Percentiles rank a stretch among this genome's conserved stretches.
phyloP scores from a whole-genome alignment of 2,797 vertebrate genomes.

The Phylloscopus collybita region DNA sequence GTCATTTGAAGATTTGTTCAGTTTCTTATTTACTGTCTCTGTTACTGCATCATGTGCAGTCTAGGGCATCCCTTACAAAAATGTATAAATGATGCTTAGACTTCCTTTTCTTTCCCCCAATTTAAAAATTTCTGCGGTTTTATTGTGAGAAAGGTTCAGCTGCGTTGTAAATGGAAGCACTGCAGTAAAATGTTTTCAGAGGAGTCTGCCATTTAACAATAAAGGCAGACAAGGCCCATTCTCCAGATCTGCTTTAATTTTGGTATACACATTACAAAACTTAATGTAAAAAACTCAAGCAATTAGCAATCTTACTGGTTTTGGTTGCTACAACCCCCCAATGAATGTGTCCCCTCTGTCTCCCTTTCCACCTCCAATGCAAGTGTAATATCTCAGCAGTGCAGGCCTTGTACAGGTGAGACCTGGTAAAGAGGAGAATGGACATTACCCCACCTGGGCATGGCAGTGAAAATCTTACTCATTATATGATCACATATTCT shows the following conservation, averaged over 20 bases:
- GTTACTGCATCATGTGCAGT: neutral
- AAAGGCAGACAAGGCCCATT: neutral
- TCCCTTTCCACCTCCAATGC: neutral
- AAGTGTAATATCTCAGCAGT: neutral
- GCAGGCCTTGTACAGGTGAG: neutral
- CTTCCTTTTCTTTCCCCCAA: neutral
- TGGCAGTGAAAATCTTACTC: neutral
- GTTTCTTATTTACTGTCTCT: neutral
- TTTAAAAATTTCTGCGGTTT: neutral
- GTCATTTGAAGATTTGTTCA: neutral
- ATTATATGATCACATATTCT: neutral
- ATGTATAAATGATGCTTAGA: neutral
- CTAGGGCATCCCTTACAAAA: neutral
- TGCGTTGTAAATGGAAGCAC: neutral
- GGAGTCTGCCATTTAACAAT: neutral
- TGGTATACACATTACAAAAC: neutral
- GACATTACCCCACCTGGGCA: neutral
- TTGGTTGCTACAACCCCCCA: neutral
- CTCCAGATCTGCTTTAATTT: neutral
- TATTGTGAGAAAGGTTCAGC: neutral
- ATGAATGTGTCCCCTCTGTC: neutral
- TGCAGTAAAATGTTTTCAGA: neutral
- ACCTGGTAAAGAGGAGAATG: neutral
- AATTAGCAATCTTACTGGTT: neutral
- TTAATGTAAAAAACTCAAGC: neutral